A percentile compares a stretch with the other conserved stretches of the same genome.
Evolutionary conservation across 2,113 vertebrate genomes (phyloP).

Genomic region (Takifugu bimaculatus): DNA sequence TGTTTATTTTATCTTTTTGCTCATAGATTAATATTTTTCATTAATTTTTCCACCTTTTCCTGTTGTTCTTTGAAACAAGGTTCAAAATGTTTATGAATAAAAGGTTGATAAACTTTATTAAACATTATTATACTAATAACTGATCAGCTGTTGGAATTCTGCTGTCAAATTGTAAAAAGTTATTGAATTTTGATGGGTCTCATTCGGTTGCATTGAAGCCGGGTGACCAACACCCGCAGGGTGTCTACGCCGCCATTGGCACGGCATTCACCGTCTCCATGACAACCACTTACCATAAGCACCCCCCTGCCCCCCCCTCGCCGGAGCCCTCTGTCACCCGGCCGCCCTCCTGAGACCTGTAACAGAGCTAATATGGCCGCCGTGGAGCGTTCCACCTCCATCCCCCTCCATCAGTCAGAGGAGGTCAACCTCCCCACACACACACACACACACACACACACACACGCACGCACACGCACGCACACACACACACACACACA

Average conservation of each 20-base stretch:
- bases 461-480: no score
- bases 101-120: neutral
- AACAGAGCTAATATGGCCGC: conserved; percentile 51
- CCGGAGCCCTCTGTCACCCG: conserved; percentile 45
- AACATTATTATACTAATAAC: no score
- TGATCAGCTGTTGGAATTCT: no score
- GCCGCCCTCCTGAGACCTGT: conserved; percentile 45
- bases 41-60: no score
- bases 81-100: neutral
- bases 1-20: no score
- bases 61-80: no score
- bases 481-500: no score
- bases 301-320: conserved; percentile 14
- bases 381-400: conserved; percentile 7
- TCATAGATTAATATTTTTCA: no score
- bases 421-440: neutral
- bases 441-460: no score
- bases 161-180: conserved; percentile 8
- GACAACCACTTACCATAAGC: conserved; percentile 50
- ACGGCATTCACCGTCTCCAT: conserved; percentile 37
- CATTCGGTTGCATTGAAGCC: neutral
- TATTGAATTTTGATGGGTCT: neutral
- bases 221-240: conserved; percentile 38
- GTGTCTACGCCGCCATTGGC: conserved; percentile 24
- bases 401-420: conserved; percentile 14